A percentile compares a stretch with the other conserved stretches of the same genome.
Evolutionary conservation across 2,888 invertebrate genomes (phyloP).

Genomic region (Torymus texanus): DNA sequence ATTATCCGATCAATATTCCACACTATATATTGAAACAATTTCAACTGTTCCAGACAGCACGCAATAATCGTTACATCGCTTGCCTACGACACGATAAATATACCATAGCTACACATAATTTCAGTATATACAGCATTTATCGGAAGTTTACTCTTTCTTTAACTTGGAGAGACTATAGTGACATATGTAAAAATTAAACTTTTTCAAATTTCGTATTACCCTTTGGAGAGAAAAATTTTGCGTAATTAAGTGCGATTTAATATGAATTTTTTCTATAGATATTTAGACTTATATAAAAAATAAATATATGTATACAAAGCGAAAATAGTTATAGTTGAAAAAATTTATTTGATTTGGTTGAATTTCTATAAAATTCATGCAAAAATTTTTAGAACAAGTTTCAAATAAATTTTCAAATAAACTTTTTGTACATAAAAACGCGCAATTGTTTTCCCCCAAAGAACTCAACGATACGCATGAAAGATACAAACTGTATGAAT

Average conservation of each 20-base stretch:
- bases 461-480: not conserved
- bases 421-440: not conserved
- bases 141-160: conserved; percentile 35
- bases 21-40: conserved; percentile 37
- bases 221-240: too few relatives aligned
- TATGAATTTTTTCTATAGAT: not conserved
- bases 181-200: conserved; percentile 19
- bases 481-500: conserved; percentile 36
- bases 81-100: conserved; percentile 61
- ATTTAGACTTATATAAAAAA: conserved; percentile 18
- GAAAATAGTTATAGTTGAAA: conserved; percentile 10
- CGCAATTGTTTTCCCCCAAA: conserved; percentile 1
- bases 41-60: conserved; percentile 59
- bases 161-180: conserved; percentile 17
- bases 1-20: conserved; percentile 40
- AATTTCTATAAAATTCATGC: conserved; percentile 5
- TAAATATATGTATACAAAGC: conserved; percentile 13
- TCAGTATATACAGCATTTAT: conserved; percentile 47
- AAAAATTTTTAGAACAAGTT: conserved; percentile 4
- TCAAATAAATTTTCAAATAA: conserved; percentile 14
- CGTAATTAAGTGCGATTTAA: too few relatives aligned
- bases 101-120: conserved; percentile 60
- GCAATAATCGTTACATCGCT: conserved; percentile 62
- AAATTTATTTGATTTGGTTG: conserved; percentile 2
- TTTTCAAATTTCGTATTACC: too few relatives aligned